Percentiles rank a stretch among this genome's conserved stretches.
Evolutionary conservation across 2,797 vertebrate species (phyloP).

Genomic region (Anguilla marmorata): DNA sequence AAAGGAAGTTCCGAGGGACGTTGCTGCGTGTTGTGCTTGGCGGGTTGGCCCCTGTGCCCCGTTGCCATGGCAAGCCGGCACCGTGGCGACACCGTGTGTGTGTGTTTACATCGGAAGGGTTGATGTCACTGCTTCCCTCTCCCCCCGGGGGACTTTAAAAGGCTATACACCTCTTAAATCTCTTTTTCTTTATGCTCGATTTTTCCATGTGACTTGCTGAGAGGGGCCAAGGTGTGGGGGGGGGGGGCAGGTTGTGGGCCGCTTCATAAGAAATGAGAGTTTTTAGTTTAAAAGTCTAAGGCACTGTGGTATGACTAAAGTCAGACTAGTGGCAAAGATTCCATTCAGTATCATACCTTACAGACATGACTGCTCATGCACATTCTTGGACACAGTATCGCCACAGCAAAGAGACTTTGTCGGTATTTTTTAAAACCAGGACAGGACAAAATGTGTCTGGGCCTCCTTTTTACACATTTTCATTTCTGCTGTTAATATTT

Average conservation of each 20-base stretch:
- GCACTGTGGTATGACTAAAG: slow-evolving; percentile 14
- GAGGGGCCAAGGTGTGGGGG: slow-evolving; percentile 26
- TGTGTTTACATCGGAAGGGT: slow-evolving; percentile 72
- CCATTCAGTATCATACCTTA: not conserved
- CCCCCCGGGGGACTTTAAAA: slow-evolving; percentile 62
- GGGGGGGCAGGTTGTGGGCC: slow-evolving; percentile 37
- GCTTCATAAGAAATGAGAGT: slow-evolving; percentile 26
- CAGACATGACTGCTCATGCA: not conserved
- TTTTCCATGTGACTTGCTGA: slow-evolving; percentile 33
- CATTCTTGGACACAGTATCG: not conserved
- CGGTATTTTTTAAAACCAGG: not conserved
- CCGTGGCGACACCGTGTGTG: slow-evolving; percentile 66
- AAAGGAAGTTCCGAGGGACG: slow-evolving; percentile 51
- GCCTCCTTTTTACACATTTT: not conserved
- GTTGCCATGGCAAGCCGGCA: slow-evolving; percentile 64
- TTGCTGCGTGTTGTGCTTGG: slow-evolving; percentile 55
- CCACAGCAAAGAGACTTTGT: not conserved
- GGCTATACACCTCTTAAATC: slow-evolving; percentile 50
- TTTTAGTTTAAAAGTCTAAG: not conserved
- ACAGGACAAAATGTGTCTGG: not conserved
- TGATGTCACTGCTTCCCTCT: slow-evolving; percentile 68
- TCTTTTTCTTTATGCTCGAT: slow-evolving; percentile 37
- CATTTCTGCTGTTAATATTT: not conserved
- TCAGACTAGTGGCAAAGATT: not conserved
- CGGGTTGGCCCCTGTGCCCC: slow-evolving; percentile 55